phyloP scores from a whole-genome alignment of 1,140 invertebrate genomes.

The Lutraria rhynchaena region DNA sequence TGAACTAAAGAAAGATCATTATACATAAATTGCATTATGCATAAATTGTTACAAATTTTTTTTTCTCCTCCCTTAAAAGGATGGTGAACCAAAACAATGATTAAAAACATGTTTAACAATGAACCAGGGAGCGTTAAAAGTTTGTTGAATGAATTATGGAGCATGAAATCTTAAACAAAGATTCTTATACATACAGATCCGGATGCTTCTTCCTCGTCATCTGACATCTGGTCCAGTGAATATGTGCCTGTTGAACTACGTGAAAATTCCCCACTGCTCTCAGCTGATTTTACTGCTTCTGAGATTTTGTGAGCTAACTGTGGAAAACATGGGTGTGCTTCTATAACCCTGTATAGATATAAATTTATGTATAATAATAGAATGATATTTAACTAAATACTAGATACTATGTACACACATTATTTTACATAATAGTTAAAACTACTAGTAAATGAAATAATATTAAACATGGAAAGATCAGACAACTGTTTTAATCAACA shows the following conservation, averaged over 20 bases:
- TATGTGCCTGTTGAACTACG: slow-evolving; percentile 64
- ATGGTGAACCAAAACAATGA: background rate
- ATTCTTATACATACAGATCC: slow-evolving; percentile 55
- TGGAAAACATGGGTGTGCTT: slow-evolving; percentile 79
- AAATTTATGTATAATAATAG: too few species aligned
- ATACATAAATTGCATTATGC: too few species aligned
- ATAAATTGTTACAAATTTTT: too few species aligned
- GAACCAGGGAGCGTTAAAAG: too few species aligned
- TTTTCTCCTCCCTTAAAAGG: too few species aligned
- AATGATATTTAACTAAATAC: too few species aligned
- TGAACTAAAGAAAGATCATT: too few species aligned
- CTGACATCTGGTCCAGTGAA: slow-evolving; percentile 81
- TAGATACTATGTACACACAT: too few species aligned
- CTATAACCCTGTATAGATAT: slow-evolving; percentile 76
- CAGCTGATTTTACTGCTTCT: slow-evolving; percentile 71
- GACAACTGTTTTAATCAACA: too few species aligned
- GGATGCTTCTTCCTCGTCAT: slow-evolving; percentile 78
- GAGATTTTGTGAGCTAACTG: slow-evolving; percentile 72
- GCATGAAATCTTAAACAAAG: background rate
- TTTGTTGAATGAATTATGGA: background rate
- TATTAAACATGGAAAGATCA: too few species aligned
- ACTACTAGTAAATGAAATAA: too few species aligned
- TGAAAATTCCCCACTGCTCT: slow-evolving; percentile 23
- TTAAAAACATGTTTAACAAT: background rate
- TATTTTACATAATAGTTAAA: too few species aligned